Percentiles rank a stretch among this genome's conserved stretches.
phyloP scores from a whole-genome alignment of 2,888 invertebrate species.

The Ariolimax columbianus region DNA sequence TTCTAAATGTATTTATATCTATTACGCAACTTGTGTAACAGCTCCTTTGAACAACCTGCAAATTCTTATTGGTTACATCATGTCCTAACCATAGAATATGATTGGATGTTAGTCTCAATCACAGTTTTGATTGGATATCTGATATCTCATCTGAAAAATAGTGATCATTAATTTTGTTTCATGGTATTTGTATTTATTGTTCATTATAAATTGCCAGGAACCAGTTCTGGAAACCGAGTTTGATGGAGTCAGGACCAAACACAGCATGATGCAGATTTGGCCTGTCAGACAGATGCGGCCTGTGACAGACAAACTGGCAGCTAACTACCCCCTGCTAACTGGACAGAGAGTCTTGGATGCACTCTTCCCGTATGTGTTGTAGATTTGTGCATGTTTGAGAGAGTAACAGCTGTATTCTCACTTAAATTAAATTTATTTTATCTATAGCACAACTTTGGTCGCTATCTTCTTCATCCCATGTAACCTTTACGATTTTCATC shows the following conservation, averaged over 20 bases:
- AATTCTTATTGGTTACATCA: no score
- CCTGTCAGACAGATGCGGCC: conserved; percentile 98
- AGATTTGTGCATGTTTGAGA: not conserved
- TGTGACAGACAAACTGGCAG: conserved; percentile 97
- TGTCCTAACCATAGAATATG: no score
- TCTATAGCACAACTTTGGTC: no score
- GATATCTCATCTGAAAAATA: no score
- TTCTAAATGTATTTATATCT: no score
- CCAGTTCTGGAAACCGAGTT: conserved; percentile 98
- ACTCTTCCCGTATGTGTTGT: conserved; percentile 90
- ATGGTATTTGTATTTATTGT: not conserved
- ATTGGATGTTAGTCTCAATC: no score
- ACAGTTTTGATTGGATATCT: no score
- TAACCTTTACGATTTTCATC: no score
- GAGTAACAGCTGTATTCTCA: not conserved
- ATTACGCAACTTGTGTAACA: no score
- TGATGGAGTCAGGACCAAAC: conserved; percentile 94
- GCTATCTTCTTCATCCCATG: no score
- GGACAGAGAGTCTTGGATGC: conserved; percentile 99
- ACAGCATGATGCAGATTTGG: conserved; percentile 99
- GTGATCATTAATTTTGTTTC: no score
- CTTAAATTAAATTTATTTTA: not conserved
- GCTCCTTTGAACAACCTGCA: no score
- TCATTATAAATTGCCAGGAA: conserved; percentile 83
- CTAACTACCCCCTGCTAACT: conserved; percentile 97